A percentile compares a stretch with the other conserved stretches of the same genome.
These are phyloP conservation scores for Microctonus aethiopoides DNA, from an alignment of 2,888 invertebrate genomes.

Conservation along the genomic window DNA sequence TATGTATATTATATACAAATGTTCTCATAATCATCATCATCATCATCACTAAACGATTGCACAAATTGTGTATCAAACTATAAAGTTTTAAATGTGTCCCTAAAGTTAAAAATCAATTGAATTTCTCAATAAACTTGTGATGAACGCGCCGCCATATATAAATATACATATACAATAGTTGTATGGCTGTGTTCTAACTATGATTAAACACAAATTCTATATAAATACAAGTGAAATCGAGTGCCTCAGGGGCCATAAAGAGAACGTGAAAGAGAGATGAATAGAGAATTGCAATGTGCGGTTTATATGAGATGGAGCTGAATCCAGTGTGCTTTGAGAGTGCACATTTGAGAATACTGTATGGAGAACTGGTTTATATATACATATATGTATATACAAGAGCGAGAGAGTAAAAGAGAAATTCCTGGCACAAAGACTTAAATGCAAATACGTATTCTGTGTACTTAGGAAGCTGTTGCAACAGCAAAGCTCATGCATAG, in stretches of 20 bases:
- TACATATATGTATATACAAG: slow-evolving; percentile 24
- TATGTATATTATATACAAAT: too few species aligned
- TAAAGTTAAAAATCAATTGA: slow-evolving; percentile 1
- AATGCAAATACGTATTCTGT: slow-evolving; percentile 66
- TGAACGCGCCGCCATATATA: neutral
- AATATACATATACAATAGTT: neutral
- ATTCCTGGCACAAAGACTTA: slow-evolving; percentile 59
- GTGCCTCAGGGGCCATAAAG: neutral
- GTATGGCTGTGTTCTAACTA: neutral
- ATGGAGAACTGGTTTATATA: slow-evolving; percentile 18
- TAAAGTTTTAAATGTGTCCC: neutral
- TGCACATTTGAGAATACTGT: slow-evolving; percentile 9
- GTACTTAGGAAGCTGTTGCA: slow-evolving; percentile 65
- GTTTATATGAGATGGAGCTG: slow-evolving; percentile 57
- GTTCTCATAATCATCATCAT: neutral
- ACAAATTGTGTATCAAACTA: neutral
- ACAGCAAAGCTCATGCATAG: slow-evolving; percentile 64
- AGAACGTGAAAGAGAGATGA: slow-evolving; percentile 6
- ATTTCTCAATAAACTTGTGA: neutral
- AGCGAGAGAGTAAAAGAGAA: slow-evolving; percentile 13
- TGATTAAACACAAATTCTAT: slow-evolving; percentile 25
- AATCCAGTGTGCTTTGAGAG: slow-evolving; percentile 43
- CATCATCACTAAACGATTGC: neutral
- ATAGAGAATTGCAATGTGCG: slow-evolving; percentile 54
- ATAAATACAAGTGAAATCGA: slow-evolving; percentile 22